A percentile compares a stretch with the other conserved stretches of the same genome.
Conservation (phyloP, 2,888 invertebrate genomes). For the Oithona nana region DNA sequence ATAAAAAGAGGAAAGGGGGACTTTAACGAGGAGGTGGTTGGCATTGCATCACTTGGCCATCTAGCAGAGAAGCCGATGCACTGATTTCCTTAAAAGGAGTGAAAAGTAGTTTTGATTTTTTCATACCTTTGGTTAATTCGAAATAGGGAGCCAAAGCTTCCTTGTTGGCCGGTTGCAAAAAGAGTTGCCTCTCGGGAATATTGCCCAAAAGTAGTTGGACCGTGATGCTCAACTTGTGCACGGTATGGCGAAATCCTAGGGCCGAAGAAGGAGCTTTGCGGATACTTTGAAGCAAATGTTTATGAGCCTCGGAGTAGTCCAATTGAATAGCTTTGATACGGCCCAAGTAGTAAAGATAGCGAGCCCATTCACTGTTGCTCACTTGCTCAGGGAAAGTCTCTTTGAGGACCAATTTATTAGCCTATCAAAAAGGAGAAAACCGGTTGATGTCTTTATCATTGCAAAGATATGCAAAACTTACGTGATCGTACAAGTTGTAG, state of each 20-base stretch:
- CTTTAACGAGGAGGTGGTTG: too few species aligned
- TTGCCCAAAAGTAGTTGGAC: slow-evolving; percentile 88
- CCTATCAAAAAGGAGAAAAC: slow-evolving; percentile 26
- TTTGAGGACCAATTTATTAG: slow-evolving; percentile 90
- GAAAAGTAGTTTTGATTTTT: not conserved
- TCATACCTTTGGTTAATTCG: slow-evolving; percentile 63
- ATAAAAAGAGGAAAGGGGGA: too few species aligned
- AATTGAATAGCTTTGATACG: slow-evolving; percentile 94
- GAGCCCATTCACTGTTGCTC: slow-evolving; percentile 96
- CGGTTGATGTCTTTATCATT: not conserved
- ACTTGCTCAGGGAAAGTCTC: slow-evolving; percentile 87
- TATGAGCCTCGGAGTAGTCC: slow-evolving; percentile 93
- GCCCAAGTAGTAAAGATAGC: slow-evolving; percentile 89
- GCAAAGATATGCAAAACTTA: slow-evolving; percentile 16
- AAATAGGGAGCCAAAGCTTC: slow-evolving; percentile 85
- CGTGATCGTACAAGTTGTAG: slow-evolving; percentile 84
- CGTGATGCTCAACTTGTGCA: slow-evolving; percentile 76
- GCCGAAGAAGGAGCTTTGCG: slow-evolving; percentile 93
- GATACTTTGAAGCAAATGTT: slow-evolving; percentile 74
- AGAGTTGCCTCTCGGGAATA: slow-evolving; percentile 88
- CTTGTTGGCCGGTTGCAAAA: slow-evolving; percentile 71
- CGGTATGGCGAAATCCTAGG: slow-evolving; percentile 95
- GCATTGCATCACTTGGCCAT: too few species aligned
- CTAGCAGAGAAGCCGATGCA: too few species aligned
- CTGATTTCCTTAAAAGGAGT: too few species aligned